Evolutionary conservation across 2,797 vertebrate species (phyloP).

Genomic region (Cyprinella venusta): DNA sequence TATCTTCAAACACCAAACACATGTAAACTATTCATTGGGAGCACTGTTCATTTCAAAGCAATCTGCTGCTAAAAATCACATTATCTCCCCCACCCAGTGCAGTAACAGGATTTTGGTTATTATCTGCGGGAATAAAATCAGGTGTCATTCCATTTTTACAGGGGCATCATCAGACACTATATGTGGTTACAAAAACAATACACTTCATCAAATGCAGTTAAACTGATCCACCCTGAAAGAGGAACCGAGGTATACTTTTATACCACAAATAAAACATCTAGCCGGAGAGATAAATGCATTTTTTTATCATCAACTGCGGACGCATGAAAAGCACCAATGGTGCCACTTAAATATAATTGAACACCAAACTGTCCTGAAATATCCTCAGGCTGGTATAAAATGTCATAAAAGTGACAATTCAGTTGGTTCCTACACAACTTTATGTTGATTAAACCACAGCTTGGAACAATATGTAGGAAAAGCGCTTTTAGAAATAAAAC

Average conservation of each 20-base stretch:
- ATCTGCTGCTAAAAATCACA: constrained; percentile 62
- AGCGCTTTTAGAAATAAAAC: not conserved
- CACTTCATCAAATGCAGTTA: constrained; percentile 60
- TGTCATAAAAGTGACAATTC: constrained; percentile 66
- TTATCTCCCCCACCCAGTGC: constrained; percentile 57
- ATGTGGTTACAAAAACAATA: constrained; percentile 58
- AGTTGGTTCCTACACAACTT: constrained; percentile 43
- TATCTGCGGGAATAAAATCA: constrained; percentile 60
- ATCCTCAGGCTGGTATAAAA: constrained; percentile 65
- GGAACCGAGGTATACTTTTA: constrained; percentile 53
- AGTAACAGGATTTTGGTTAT: constrained; percentile 63
- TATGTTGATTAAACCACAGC: constrained; percentile 5
- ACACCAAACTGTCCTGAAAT: constrained; percentile 63
- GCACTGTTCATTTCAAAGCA: constrained; percentile 32
- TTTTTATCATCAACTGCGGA: constrained; percentile 53
- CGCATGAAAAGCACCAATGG: constrained; percentile 45
- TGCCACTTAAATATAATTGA: constrained; percentile 71
- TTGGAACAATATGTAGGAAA: constrained; percentile 17
- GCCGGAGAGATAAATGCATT: constrained; percentile 57
- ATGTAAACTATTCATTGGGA: constrained; percentile 61
- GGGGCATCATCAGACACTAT: constrained; percentile 61
- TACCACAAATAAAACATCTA: constrained; percentile 66
- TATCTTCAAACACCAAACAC: constrained; percentile 30
- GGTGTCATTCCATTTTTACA: constrained; percentile 58
- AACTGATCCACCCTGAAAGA: constrained; percentile 56